Base-by-base conservation (phyloP, 2,888 invertebrate genomes). In the Thymelicus sylvestris region DNA sequence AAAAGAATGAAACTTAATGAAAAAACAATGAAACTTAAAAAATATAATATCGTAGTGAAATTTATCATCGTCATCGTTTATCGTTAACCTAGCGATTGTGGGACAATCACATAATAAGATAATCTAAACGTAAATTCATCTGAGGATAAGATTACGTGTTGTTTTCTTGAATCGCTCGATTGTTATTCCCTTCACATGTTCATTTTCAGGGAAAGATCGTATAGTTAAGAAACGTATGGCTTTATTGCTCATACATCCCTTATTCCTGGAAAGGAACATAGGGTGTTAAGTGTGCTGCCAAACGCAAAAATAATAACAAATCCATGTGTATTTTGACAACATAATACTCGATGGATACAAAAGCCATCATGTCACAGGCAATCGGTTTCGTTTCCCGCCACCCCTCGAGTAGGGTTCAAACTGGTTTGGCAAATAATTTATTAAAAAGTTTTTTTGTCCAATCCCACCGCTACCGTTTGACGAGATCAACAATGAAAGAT, bases 231-330 rank as follows among this genome's bases (percentile, higher is more conserved):
- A 81, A 75, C 81, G 80, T 77, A 74, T 73, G 62, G 78, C 82
- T 88, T 88, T 86, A 88, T 82, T 81, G 85, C 85, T 81, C 85
- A 84, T 86, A 89, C 87, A 90, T 90, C 90, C 90, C 89, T 85
- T 80, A 79, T 92, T 92, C 91, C 78, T 55, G 79, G 83, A 91
- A 93, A 92, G 86, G 87, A 81, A 91, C 91, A 93, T 92, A 92
- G 92, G 91, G 91, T 89, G 93, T 88, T 91, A 93, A 93, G 93
- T 92, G 91, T 87, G 88, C 91, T 89, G 84, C 89, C 92, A 92
- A 93, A 93, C 93, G 92, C 90, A 90, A 91, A 91, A 93, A 93
- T 93, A 93, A 93, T 93, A 93, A 92, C 92, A 89, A 91, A 92
- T 92, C 92, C 87, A 89, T 86, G 87, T 91, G 91, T 93, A 93